Base-by-base conservation (phyloP, 2,113 vertebrate genomes). In the Geothlypis trichas region DNA sequence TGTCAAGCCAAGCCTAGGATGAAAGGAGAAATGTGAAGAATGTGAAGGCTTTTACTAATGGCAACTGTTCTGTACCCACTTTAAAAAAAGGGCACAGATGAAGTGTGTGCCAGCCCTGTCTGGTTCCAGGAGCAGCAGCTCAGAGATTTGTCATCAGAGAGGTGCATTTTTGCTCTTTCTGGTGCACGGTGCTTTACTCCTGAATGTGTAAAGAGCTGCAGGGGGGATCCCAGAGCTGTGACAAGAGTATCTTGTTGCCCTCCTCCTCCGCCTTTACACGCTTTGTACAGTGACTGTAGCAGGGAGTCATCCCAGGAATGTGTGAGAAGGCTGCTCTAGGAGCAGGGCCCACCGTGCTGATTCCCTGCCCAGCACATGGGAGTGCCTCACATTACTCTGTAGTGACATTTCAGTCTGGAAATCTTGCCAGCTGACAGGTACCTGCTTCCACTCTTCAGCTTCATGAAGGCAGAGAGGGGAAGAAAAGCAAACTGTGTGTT, bases 1-100 rank as follows among this genome's bases (percentile, higher is more conserved):
- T 89, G 79, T 87, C 52, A 81, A 86, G 76, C 71, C 87, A 58
- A 92, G 73, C 80, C 65, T 63, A 41, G 76, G 68, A 89, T 86
- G 51, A 96, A 96, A 91, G 90, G 35, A 91, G 80, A 93, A 93
- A 94, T 86, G 79, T 69, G 47, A 92, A 76, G 89, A 90, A 96
- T 94, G 47, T 68, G 51, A 96, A 94, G 51, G 80, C 72, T 90
- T 94, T 92, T 61, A 84, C 35, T 90, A 92, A 95, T 42, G 59
- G 78, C 95, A 92, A 31, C 65, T 93, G 75, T 88, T 88, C 58
- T 88, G 62, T 61, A 59, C 30, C 35, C 80, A 16, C n/a, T 78
- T 93, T 4, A 37, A 75, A 28, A 59, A 57, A 73, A 18, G 71
- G 89, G 65, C 75, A 57, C 28, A 78, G 46, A 59, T 78, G 67